Evolutionary conservation across 1,140 invertebrate genomes (phyloP), one percentile per base, ranked within the genome.

Genomic region (Halotydeus destructor): DNA sequence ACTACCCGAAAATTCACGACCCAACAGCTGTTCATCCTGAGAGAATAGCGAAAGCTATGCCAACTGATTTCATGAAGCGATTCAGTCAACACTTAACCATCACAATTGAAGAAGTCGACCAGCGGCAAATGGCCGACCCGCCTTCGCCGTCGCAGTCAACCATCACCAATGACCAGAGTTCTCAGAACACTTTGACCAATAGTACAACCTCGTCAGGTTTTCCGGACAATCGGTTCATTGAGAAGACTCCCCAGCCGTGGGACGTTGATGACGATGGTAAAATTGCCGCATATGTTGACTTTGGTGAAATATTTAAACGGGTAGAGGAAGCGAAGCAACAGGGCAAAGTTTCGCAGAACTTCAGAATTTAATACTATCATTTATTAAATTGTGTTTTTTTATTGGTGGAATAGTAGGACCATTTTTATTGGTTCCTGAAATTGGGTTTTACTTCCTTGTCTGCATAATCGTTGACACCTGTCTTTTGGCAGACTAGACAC

Each of bases 201-300:
- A n/a, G 35, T 11, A 18, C 18, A 18, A 25, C 16, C 9, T 9
- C 9, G 9, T 9, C 21, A 14, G 9, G 9, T 9, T 25, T 36
- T 11, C 9, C 9, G 9, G 9, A 36, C 9, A 36, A 9, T 18
- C 9, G 18, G 9, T 25, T 36, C 9, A 8, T 34, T 24, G 38
- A 39, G 5, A 16, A 39, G 9, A 21, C 14, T 19, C 14, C 21
- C 12, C 38, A 39, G 19, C 22, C 19, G 5, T 14, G 19, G 9
- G 38, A 39, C 5, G 38, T 30, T 39, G 38, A 39, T 3, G 39
- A 38, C 4, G 39, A n/a, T n/a, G n/a, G n/a, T n/a, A n/a, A 41
- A 18, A 41, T 41, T 41, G 32, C 3, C 3, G 39, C 39, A 3
- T 41, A 41, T 24, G 39, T 41, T 41, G 39, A 41, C 19, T 41